Base-by-base conservation (phyloP, 2,113 vertebrate genomes). In the Rutilus rutilus region DNA sequence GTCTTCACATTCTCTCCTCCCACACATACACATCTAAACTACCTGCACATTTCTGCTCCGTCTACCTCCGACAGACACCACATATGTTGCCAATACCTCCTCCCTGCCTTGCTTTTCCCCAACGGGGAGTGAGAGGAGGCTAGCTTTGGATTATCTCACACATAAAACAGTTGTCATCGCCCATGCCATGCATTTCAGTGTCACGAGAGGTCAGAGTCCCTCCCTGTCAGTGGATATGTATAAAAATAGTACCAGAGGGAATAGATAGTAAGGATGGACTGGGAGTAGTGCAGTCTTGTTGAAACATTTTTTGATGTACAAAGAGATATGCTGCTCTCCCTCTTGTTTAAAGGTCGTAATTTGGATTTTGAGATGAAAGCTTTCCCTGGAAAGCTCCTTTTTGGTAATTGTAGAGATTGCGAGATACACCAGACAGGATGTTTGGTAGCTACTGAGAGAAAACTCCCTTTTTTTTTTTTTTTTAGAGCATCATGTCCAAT, bases 361-460 rank as follows among this genome's bases (percentile, higher is more conserved):
- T 86, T 82, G 78, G 59, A 50, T 60, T 64, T 42, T 6, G 65
- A 81, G 88, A 91, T 90, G 65, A 87, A 88, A 87, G 85, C 57
- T 30, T 57, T 71, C 86, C 59, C 75, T 78, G 80, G 60, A 54
- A 19, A 54, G 64, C 47, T 59, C 3, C 14, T 65, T 65, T 77
- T 79, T 83, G 64, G 27, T 86, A 88, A 89, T 86, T 82, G 5
- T 50, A 27, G 33, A 87, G 78, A 86, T 88, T 89, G 67, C 69
- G 71, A 47, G 75, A 65, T 45, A 47, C 67, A 65, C 84, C 65
- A 65, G 67, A n/a, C 89, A 59, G 73, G 83, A 78, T 83, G 83
- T 90, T 88, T 87, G 45, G 59, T 12, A 25, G 60, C 59, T 50
- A 67, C n/a, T 27, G 59, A 50, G 21, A 82, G 65, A 73, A 59